Percentiles rank a stretch among this genome's conserved stretches.
Conservation (phyloP, 2,888 invertebrate genomes). For the Lasius fuliginosus region DNA sequence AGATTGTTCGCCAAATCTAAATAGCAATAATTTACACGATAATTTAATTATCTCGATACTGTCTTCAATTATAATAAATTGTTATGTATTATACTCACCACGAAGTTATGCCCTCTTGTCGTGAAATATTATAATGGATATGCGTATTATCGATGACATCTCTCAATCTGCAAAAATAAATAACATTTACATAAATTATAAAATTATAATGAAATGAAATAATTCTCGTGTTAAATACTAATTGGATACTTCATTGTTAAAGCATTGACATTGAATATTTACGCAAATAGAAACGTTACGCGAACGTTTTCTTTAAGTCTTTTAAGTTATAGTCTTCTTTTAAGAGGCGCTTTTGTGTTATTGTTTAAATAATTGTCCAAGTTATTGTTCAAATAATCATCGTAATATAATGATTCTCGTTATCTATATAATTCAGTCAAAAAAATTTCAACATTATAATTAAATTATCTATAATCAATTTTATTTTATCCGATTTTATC, state of each 20-base stretch:
- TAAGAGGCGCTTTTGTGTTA: neutral
- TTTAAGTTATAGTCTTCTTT: neutral
- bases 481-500: conserved; percentile 8
- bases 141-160: neutral
- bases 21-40: neutral
- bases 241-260: neutral
- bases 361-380: conserved; percentile 4
- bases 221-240: conserved; percentile 1
- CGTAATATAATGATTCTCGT: neutral
- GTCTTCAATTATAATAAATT: neutral
- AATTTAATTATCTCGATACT: neutral
- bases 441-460: neutral
- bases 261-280: neutral
- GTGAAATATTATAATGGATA: neutral
- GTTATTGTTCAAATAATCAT: neutral
- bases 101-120: neutral
- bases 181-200: neutral
- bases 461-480: conserved; percentile 13
- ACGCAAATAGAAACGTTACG: neutral
- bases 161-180: neutral
- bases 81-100: neutral
- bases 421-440: neutral
- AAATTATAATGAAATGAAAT: neutral
- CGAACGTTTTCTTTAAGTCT: neutral
- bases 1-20: neutral